A percentile compares a stretch with the other conserved stretches of the same genome.
Conservation (phyloP, 2,113 vertebrate genomes). For the Muntiacus muntjak region DNA sequence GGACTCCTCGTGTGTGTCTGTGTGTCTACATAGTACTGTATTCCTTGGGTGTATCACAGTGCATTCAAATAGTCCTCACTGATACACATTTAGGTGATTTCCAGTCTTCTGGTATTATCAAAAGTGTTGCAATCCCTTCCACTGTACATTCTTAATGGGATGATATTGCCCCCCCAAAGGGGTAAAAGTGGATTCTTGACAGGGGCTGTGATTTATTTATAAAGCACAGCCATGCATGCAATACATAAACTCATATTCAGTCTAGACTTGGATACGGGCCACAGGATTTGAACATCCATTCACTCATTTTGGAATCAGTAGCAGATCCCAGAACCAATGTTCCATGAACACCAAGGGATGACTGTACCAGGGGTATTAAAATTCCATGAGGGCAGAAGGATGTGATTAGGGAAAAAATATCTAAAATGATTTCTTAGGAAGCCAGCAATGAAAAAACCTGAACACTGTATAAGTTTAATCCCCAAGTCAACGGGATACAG, state of each 20-base stretch:
- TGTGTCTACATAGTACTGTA: neutral
- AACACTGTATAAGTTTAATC: neutral
- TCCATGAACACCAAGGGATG: neutral
- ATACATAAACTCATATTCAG: neutral
- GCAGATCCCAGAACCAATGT: neutral
- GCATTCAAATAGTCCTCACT: neutral
- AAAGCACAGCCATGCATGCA: neutral
- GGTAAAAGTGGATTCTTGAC: neutral
- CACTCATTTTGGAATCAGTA: neutral
- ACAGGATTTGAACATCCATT: neutral
- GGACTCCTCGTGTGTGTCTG: neutral
- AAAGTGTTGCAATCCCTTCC: too few relatives aligned
- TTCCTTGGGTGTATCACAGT: neutral
- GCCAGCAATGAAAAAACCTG: neutral
- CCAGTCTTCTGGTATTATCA: neutral
- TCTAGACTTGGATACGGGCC: neutral
- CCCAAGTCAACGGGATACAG: neutral
- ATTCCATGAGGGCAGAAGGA: neutral
- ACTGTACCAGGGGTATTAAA: neutral
- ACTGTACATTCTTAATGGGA: accelerated
- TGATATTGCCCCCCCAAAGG: neutral
- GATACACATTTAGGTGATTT: neutral
- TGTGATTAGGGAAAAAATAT: neutral
- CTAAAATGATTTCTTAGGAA: neutral
- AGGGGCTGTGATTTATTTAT: neutral